Base-by-base conservation (phyloP, 2,888 invertebrate species). In the Prostheceraeus crozeri region DNA sequence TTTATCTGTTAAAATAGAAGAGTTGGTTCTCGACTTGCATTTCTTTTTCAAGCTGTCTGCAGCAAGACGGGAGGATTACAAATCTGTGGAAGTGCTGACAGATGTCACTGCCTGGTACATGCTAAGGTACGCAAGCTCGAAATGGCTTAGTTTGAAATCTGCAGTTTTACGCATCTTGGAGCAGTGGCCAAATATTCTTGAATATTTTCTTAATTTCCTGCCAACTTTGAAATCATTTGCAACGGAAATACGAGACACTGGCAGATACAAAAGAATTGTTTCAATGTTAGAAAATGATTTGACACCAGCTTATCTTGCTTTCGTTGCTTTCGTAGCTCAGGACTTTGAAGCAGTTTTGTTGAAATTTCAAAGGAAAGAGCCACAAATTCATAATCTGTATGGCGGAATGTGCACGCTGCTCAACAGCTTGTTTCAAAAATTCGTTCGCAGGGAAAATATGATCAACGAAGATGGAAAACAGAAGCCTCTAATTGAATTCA, bases 41-140 rank as follows among this genome's bases (percentile, higher is more conserved):
- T 48, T 48, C 45, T 48, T 48, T 48, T 48, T 11, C 48, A 48
- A 48, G 48, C 23, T 19, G 19, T 48, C 48, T 48, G 23, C 48
- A 48, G 8, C 40, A 40, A 14, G 8, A 10, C 16, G 40, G 6
- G 40, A 4, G 6, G 40, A 40, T 23, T 40, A 40, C 14, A 40
- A 40, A 40, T 40, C 40, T 40, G 10, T 40, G n/a, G 40, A 40
- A 40, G 8, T 19, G 8, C 19, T 40, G 16, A 40, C 40, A 4
- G 21, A 40, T 40, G 40, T 40, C 16, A 40, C 14, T 19, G 6
- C 48, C 6, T 48, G 48, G 48, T 21, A 6, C 14, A 48, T 48
- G 23, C 48, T 48, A 19, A 23, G 23, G 6, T 48, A 48, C 28
- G 14, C 28, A 30, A 48, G 40, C 21, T 40, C 40, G 8, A 40